Conservation (phyloP, 2,797 vertebrate genomes). For the Rhinophrynus dorsalis region DNA sequence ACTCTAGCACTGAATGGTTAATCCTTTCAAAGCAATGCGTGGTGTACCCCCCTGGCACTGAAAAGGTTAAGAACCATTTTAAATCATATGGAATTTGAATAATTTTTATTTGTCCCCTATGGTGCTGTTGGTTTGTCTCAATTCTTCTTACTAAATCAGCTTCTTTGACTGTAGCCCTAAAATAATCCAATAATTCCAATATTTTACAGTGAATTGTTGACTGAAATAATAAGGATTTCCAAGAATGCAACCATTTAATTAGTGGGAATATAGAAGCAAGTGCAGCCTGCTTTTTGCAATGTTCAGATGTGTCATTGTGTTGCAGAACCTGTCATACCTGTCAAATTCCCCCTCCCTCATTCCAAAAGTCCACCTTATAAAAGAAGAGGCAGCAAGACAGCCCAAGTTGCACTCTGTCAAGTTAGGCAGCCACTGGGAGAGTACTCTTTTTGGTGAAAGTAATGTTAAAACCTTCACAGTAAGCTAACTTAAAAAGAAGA, state of each 20-base stretch:
- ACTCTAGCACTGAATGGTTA: no score
- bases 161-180: not conserved
- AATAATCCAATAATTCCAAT: not conserved
- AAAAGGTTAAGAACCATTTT: no score
- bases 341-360: slow-evolving; percentile 36
- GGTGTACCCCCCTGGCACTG: no score
- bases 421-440: not conserved
- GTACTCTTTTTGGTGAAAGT: slow-evolving; percentile 14
- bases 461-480: slow-evolving; percentile 14
- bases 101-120: no score
- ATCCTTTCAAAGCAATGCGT: no score
- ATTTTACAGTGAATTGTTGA: not conserved
- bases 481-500: not conserved
- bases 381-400: not conserved
- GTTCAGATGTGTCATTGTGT: slow-evolving; percentile 22
- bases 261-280: not conserved
- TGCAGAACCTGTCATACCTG: slow-evolving; percentile 41
- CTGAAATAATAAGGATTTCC: not conserved
- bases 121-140: no score
- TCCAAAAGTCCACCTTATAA: slow-evolving; percentile 38
- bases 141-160: no score
- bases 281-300: not conserved
- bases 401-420: slow-evolving; percentile 6
- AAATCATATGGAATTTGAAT: no score
- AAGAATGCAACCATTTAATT: not conserved